Evolutionary conservation across 2,797 vertebrate species (phyloP).

Genomic region (Xenopus petersii): DNA sequence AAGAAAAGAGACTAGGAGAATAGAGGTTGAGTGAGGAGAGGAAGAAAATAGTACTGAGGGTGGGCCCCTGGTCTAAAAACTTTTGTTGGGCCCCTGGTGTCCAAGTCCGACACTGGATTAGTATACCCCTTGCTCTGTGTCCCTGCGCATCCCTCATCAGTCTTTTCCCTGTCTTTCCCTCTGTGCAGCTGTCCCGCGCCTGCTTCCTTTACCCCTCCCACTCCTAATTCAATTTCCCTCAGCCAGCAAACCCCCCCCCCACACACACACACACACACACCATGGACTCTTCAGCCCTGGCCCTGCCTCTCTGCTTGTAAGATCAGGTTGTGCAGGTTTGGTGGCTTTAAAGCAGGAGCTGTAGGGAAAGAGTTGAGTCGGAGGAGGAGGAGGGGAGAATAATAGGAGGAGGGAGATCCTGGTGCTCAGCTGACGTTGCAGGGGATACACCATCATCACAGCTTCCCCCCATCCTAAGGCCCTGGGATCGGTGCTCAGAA

Average conservation of each 20-base stretch:
- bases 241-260: background rate
- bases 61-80: too few species aligned
- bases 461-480: constrained; percentile 16
- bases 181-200: background rate
- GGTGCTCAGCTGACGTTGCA: constrained; percentile 30
- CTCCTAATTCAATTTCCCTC: background rate
- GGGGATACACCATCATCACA: constrained; percentile 4
- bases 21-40: too few species aligned
- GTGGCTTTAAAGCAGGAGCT: background rate
- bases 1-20: too few species aligned
- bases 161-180: background rate
- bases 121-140: background rate
- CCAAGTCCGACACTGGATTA: too few species aligned
- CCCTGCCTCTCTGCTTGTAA: background rate
- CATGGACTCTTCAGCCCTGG: too few species aligned
- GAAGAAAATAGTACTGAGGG: too few species aligned
- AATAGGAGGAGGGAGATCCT: constrained; percentile 27
- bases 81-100: too few species aligned
- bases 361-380: background rate
- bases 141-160: background rate
- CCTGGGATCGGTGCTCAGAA: constrained; percentile 2
- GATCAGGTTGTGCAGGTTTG: constrained; percentile 2
- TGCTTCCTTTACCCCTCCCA: background rate
- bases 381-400: background rate
- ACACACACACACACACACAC: too few species aligned